phyloP scores from a whole-genome alignment of 2,888 invertebrate genomes.

The Maniola hyperantus region DNA sequence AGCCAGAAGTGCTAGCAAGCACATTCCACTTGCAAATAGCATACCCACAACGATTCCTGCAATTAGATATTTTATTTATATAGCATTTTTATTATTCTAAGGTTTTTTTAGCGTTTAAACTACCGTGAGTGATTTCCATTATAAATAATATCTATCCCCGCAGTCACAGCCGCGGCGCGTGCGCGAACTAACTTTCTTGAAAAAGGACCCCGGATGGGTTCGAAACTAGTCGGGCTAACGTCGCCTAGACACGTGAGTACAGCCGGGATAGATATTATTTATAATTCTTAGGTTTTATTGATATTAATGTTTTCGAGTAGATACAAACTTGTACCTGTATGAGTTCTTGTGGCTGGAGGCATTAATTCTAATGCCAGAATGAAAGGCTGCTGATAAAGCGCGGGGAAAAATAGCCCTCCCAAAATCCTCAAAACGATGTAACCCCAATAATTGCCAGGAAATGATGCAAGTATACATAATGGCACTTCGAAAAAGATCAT shows the following conservation, averaged over 20 bases:
- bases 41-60: slow-evolving; percentile 84
- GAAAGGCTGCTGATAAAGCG: slow-evolving; percentile 86
- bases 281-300: background rate
- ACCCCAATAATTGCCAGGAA: slow-evolving; percentile 82
- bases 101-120: no score
- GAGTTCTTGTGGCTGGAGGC: slow-evolving; percentile 84
- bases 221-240: no score
- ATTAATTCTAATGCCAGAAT: slow-evolving; percentile 86
- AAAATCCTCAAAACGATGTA: slow-evolving; percentile 83
- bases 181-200: no score
- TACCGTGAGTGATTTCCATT: no score
- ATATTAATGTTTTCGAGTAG: background rate
- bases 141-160: no score
- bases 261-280: no score
- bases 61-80: slow-evolving; percentile 36
- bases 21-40: slow-evolving; percentile 86
- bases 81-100: background rate
- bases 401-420: slow-evolving; percentile 86
- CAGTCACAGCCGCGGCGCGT: no score
- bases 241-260: no score
- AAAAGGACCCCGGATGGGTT: no score
- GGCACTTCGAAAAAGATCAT: slow-evolving; percentile 84
- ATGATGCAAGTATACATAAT: slow-evolving; percentile 83
- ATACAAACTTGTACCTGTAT: slow-evolving; percentile 72
- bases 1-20: slow-evolving; percentile 83